phyloP scores from a whole-genome alignment of 2,888 invertebrate species.

The Lydus trimaculatus region DNA sequence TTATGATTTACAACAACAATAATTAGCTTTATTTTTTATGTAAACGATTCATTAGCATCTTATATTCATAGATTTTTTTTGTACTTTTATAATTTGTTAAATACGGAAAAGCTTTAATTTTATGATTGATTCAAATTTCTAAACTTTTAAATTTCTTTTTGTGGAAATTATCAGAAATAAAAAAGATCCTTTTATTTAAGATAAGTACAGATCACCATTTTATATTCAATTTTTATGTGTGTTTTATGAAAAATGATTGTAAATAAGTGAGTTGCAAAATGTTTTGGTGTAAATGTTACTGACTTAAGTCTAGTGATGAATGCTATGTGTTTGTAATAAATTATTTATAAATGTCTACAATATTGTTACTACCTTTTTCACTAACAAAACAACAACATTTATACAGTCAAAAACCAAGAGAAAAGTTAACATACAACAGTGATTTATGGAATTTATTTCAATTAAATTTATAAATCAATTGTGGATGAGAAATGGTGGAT shows the following conservation, averaged over 20 bases:
- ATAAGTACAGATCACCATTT: conserved; percentile 29
- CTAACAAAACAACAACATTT: background rate
- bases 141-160: background rate
- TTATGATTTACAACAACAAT: conserved; percentile 6
- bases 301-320: conserved; percentile 35
- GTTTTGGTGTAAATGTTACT: conserved; percentile 41
- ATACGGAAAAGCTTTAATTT: background rate
- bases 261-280: conserved; percentile 39
- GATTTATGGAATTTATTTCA: background rate
- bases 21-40: background rate
- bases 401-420: background rate
- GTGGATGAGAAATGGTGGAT: background rate
- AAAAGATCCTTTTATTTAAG: too few relatives aligned
- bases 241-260: conserved; percentile 41
- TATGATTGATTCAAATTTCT: conserved; percentile 3
- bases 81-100: background rate
- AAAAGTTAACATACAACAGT: background rate
- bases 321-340: conserved; percentile 45
- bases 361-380: conserved; percentile 11
- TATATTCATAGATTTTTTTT: background rate
- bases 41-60: background rate
- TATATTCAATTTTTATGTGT: conserved; percentile 20
- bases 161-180: too few relatives aligned
- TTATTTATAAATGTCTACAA: conserved; percentile 44
- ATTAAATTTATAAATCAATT: background rate